Evolutionary conservation across 2,888 invertebrate genomes (phyloP).

Genomic region (Diarsia mendica): DNA sequence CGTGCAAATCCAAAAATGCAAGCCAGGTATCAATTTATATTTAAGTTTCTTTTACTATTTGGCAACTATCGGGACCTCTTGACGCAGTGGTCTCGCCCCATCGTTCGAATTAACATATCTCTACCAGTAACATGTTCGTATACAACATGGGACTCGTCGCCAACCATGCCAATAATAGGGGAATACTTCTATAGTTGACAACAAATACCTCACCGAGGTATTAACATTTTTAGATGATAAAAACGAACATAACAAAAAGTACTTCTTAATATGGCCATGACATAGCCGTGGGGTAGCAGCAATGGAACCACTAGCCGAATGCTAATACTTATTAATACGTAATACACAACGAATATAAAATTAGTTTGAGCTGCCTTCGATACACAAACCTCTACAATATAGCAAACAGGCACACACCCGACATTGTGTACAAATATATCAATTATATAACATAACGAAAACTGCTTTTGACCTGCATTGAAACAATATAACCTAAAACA

Average conservation of each 20-base stretch:
- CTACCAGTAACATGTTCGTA: conserved; percentile 58
- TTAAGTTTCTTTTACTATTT: conserved; percentile 57
- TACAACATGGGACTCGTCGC: conserved; percentile 34
- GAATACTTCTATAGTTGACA: conserved; percentile 55
- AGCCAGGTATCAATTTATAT: conserved; percentile 68
- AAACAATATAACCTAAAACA: conserved; percentile 79
- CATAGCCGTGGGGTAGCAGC: conserved; percentile 61
- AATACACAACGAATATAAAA: conserved; percentile 68
- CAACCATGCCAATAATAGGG: conserved; percentile 36
- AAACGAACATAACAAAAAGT: conserved; percentile 68
- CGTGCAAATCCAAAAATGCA: conserved; percentile 80
- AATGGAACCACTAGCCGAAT: conserved; percentile 60
- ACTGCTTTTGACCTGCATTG: conserved; percentile 76
- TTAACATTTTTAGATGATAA: conserved; percentile 42
- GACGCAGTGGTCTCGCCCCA: conserved; percentile 43
- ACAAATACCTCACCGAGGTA: conserved; percentile 60
- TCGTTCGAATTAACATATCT: conserved; percentile 20
- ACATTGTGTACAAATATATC: conserved; percentile 54
- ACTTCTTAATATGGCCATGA: conserved; percentile 70
- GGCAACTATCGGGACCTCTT: conserved; percentile 54
- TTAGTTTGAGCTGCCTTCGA: conserved; percentile 72
- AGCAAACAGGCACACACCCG: conserved; percentile 57
- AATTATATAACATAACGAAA: conserved; percentile 65
- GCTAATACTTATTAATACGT: conserved; percentile 64
- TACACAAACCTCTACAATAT: conserved; percentile 58